Base-by-base conservation (phyloP, 2,797 vertebrate species). In the Propithecus perrieri region DNA sequence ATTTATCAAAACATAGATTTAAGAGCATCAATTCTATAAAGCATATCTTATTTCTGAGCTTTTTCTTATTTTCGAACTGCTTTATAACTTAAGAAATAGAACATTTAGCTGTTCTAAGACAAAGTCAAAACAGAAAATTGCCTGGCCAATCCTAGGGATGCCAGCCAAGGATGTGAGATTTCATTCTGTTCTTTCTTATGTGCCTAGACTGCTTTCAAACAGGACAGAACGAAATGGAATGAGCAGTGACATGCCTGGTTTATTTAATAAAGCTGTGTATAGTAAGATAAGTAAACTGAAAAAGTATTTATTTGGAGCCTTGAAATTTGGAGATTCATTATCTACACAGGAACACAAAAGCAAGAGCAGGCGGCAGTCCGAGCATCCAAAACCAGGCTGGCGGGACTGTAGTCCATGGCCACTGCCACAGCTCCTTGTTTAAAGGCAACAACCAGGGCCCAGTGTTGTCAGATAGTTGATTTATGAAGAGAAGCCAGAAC, bases 31-130 rank as follows among this genome's bases (percentile, higher is more conserved):
- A 12, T 76, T 85, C 76, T 74, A 18, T 41, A 26, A 85, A 87
- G 67, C 41, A 95, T 81, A 76, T 72, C 33, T 12, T 71, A 83
- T 38, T 71, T 63, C 59, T 69, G 59, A 78, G 13, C 14, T 61
- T 76, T 86, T 83, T 79, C 63, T 74, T 93, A 55, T 55, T 96
- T 93, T 38, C 78, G 48, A 95, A 74, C 55, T 96, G 48, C 65
- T 83, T 79, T 79, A 30, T 67, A 94, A 53, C 67, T 48, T 80
- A 75, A 76, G 33, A 57, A 83, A 63, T 83, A 74, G 67, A 88
- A 53, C 67, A 89, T 71, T 55, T 84, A 93, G 41, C 41, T 94
- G 24, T 55, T 91, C 33, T 89, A 79, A 92, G 83, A 38, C 57
- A 30, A 95, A 97, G n/a, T 55, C 30, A 85, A 94, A 96, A 75